Evolutionary conservation across 2,797 vertebrate species (phyloP).

Genomic region (Danio aesculapii): DNA sequence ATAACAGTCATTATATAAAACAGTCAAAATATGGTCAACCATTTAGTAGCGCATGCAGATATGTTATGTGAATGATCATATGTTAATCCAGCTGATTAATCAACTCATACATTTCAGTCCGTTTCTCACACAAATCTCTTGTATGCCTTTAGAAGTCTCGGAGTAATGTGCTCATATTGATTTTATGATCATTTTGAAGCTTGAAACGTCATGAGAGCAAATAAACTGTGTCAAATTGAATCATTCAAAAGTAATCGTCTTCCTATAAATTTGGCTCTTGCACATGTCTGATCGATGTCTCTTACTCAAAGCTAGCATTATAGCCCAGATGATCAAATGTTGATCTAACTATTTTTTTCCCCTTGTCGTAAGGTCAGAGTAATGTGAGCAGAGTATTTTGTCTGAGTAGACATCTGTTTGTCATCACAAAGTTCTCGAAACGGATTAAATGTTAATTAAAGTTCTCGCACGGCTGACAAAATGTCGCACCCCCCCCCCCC

Average conservation of each 20-base stretch:
- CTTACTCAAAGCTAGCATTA: slow-evolving; percentile 58
- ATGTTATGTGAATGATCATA: too few relatives aligned
- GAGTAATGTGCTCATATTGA: not conserved
- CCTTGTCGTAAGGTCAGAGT: slow-evolving; percentile 60
- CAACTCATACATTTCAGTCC: not conserved
- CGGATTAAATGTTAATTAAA: slow-evolving; percentile 76
- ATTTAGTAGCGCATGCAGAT: too few relatives aligned
- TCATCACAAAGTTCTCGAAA: slow-evolving; percentile 69
- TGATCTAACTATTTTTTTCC: slow-evolving; percentile 45
- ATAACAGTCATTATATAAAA: too few relatives aligned
- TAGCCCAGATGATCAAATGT: slow-evolving; percentile 43
- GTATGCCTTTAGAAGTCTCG: not conserved
- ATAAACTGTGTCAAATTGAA: not conserved
- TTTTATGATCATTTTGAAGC: not conserved
- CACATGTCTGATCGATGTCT: not conserved
- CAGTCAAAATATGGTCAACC: too few relatives aligned
- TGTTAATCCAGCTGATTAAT: too few relatives aligned
- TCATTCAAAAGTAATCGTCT: not conserved
- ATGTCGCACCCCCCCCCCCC: not conserved
- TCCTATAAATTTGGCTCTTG: not conserved
- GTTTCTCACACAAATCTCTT: not conserved
- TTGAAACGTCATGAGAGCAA: not conserved
- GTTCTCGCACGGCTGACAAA: slow-evolving; percentile 64
- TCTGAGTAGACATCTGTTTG: slow-evolving; percentile 75
- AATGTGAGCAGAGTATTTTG: slow-evolving; percentile 63